Percentiles rank a stretch among this genome's conserved stretches.
Evolutionary conservation across 1,140 invertebrate species (phyloP).

Genomic region (Camponotus pennsylvanicus): DNA sequence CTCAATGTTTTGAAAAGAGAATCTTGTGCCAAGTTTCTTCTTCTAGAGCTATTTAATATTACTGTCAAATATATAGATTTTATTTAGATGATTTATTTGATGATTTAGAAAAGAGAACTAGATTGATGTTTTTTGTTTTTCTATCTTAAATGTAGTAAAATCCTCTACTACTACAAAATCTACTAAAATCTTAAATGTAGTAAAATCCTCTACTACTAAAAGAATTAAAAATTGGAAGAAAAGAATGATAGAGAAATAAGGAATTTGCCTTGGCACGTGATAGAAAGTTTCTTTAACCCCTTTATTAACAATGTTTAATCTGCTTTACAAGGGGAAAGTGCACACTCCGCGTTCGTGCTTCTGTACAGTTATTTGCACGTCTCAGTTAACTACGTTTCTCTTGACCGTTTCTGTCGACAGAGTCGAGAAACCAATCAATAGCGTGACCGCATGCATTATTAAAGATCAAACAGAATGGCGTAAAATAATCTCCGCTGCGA

Average conservation of each 20-base stretch:
- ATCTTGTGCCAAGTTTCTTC: not conserved
- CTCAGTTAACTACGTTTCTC: conserved; percentile 31
- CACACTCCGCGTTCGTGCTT: conserved; percentile 2
- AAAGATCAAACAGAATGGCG: conserved; percentile 33
- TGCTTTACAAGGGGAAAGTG: conserved; percentile 24
- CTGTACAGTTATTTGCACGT: conserved; percentile 15
- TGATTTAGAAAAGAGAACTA: not conserved
- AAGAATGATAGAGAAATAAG: not conserved
- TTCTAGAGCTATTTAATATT: not conserved
- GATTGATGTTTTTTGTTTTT: not conserved
- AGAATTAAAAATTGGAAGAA: not conserved
- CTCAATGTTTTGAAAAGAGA: not conserved
- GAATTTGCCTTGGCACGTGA: conserved; percentile 7
- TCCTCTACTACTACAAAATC: too few relatives aligned
- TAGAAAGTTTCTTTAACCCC: conserved; percentile 2
- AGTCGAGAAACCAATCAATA: conserved; percentile 22
- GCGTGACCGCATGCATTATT: conserved; percentile 32
- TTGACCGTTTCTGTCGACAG: not conserved
- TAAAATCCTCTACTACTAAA: not conserved
- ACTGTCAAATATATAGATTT: not conserved
- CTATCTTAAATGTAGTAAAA: not conserved
- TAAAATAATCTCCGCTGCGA: conserved; percentile 42
- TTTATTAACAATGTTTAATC: conserved; percentile 47
- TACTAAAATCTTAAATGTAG: not conserved
- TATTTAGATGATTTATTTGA: not conserved